Evolutionary conservation across 35 echinoderm and acorn worm genomes (phyloP).

Genomic region (Hemicentrotus pulcherrimus): DNA sequence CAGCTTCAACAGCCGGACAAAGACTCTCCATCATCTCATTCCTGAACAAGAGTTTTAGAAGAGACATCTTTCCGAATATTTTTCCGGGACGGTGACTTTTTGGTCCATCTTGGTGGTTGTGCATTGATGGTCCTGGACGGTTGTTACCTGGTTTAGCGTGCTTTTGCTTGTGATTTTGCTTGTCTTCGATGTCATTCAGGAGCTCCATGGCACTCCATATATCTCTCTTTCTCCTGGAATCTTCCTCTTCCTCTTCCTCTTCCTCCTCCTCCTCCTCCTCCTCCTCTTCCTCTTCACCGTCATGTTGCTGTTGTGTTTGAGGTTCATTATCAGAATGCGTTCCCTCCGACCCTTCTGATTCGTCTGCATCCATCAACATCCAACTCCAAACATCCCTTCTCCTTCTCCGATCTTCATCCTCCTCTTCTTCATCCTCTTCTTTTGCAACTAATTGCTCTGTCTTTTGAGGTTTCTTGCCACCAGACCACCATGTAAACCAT

Average conservation of each 20-base stretch:
- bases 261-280: slow-evolving; percentile 9
- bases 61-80: not conserved
- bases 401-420: not conserved
- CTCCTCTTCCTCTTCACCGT: not conserved
- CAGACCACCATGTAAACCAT: not conserved
- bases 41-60: not conserved
- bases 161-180: not conserved
- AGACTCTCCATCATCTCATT: not conserved
- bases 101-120: not conserved
- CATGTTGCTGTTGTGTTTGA: not conserved
- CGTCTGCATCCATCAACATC: not conserved
- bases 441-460: not conserved
- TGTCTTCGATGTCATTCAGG: not conserved
- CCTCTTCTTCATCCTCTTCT: not conserved
- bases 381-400: not conserved
- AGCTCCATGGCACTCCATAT: not conserved
- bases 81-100: not conserved
- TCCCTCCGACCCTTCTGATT: not conserved
- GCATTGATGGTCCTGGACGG: not conserved
- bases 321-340: not conserved
- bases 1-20: not conserved
- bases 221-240: not conserved
- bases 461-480: not conserved
- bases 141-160: not conserved
- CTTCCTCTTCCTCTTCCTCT: not conserved